phyloP scores from a whole-genome alignment of 2,888 invertebrate species.

The Phaonia tiefii region DNA sequence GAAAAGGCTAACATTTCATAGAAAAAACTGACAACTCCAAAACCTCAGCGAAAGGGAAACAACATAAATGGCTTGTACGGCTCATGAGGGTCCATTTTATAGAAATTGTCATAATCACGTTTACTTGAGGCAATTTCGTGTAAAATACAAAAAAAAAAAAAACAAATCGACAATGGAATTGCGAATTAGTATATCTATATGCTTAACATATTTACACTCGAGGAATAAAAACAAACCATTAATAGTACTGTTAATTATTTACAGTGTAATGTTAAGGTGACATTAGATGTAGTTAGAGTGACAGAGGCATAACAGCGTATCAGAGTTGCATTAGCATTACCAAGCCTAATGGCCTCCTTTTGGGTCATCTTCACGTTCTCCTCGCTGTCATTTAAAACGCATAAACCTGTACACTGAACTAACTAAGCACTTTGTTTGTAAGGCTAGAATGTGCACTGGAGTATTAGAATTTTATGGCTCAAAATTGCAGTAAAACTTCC shows the following conservation, averaged over 20 bases:
- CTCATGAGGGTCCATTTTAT: constrained; percentile 18
- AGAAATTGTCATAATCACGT: constrained; percentile 31
- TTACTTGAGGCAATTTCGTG: constrained; percentile 12
- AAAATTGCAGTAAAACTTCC: constrained; percentile 36
- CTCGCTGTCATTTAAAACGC: constrained; percentile 34
- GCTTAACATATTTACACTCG: not conserved
- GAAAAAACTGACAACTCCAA: no score
- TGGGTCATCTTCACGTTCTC: constrained; percentile 47
- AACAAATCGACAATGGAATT: not conserved
- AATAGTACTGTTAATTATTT: constrained; percentile 21
- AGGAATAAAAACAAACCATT: not conserved
- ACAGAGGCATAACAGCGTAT: constrained; percentile 23
- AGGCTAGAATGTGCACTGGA: constrained; percentile 18
- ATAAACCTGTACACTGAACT: constrained; percentile 36
- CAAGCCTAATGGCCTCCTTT: constrained; percentile 33
- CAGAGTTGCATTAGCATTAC: constrained; percentile 60
- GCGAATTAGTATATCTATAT: no score
- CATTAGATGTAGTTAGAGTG: constrained; percentile 13
- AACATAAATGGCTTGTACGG: not conserved
- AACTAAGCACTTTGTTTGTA: not conserved
- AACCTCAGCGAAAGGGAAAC: not conserved
- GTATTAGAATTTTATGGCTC: constrained; percentile 47
- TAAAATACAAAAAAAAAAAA: constrained; percentile 5
- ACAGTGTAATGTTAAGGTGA: constrained; percentile 6
- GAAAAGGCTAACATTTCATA: constrained; percentile 31